Evolutionary conservation across 2,797 vertebrate genomes (phyloP).

Genomic region (Ara ararauna): DNA sequence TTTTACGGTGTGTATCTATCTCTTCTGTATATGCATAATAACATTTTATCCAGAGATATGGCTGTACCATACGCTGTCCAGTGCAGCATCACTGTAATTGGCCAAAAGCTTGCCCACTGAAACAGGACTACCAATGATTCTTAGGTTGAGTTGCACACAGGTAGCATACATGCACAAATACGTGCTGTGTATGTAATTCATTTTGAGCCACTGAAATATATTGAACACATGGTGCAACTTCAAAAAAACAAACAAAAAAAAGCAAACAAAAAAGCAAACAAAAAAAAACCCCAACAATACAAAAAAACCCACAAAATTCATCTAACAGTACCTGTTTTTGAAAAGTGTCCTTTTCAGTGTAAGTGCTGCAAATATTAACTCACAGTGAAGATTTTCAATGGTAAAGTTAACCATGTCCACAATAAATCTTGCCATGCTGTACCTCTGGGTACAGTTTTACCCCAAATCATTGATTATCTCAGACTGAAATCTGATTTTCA

Average conservation of each 20-base stretch:
- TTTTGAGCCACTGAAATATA: neutral
- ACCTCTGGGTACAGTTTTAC: neutral
- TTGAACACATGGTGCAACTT: neutral
- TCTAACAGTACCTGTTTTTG: neutral
- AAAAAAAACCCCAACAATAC: no score
- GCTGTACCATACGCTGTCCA: no score
- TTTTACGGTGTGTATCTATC: neutral
- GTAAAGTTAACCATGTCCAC: neutral
- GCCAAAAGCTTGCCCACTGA: neutral
- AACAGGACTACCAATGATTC: neutral
- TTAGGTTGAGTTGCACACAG: neutral
- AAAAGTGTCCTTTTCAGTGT: neutral
- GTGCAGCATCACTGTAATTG: neutral
- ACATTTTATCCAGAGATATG: neutral
- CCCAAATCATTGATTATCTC: neutral
- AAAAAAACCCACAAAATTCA: no score
- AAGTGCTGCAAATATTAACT: neutral
- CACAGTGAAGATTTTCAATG: neutral
- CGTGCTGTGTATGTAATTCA: accelerated
- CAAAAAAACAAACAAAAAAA: neutral
- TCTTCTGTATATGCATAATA: no score
- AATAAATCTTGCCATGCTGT: neutral
- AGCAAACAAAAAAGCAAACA: no score
- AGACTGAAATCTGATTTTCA: neutral
- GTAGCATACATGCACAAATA: neutral